These are phyloP conservation scores for Muscicapa comitata DNA, from an alignment of 2,797 vertebrate species.

Conservation along the genomic window DNA sequence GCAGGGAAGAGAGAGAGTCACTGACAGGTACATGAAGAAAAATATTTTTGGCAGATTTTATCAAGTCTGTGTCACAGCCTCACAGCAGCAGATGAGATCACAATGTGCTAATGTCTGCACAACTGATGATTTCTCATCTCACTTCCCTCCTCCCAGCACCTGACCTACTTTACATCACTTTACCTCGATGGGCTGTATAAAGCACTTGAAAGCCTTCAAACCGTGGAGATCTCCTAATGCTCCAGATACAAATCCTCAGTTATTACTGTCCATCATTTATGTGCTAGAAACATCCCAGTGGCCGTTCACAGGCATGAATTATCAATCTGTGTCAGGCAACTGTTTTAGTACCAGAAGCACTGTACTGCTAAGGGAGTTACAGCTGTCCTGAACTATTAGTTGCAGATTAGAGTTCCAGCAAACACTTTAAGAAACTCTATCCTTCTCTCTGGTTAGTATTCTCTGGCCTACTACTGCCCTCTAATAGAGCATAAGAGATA, in stretches of 20 bases:
- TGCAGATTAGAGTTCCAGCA: background rate
- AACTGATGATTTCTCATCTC: background rate
- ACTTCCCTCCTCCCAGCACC: background rate
- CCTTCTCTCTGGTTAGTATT: background rate
- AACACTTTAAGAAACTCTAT: background rate
- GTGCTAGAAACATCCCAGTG: background rate
- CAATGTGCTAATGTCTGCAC: constrained; percentile 48
- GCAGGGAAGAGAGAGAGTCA: background rate
- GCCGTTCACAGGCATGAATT: constrained; percentile 2
- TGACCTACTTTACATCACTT: constrained; percentile 60
- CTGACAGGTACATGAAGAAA: constrained; percentile 33
- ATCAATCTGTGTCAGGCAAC: constrained; percentile 1
- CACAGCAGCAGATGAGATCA: constrained; percentile 42
- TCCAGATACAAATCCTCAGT: constrained; percentile 25
- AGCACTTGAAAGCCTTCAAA: constrained; percentile 28
- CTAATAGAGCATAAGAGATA: background rate
- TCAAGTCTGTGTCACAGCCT: constrained; percentile 17
- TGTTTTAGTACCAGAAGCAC: background rate
- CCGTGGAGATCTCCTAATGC: background rate
- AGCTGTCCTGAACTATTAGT: background rate
- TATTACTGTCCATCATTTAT: constrained; percentile 12
- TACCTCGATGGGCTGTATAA: background rate
- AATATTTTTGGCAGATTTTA: constrained; percentile 48
- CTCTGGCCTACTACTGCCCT: background rate
- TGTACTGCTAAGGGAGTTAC: background rate